Evolutionary conservation across 2,113 vertebrate genomes (phyloP), one percentile per base, ranked within the genome.

Genomic region (Colius striatus): DNA sequence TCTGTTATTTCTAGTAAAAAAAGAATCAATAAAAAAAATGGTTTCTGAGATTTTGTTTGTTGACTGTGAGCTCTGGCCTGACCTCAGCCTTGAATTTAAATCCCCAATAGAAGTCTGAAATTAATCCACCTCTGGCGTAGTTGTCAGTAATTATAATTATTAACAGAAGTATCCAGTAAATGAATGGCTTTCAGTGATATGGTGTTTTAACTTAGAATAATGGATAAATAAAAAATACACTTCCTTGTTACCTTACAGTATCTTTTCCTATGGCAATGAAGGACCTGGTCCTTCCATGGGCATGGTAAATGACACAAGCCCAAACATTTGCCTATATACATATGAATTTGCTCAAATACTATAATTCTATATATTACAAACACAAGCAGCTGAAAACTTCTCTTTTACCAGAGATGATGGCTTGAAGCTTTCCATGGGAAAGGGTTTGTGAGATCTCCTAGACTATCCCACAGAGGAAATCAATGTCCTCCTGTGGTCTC

Each of bases 51-150:
- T 81, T 86, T 68, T 82, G 90, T 95, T 96, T 96, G 92, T 96
- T 96, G 95, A 96, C 84, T 89, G 30, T 79, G 77, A 81, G 89
- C 88, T 92, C 92, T 96, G 94, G 83, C 93, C 95, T 95, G 93
- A 97, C 94, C 95, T 96, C 90, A 96, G 88, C 90, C 95, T 89
- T 84, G 92, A 96, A 93, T 89, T 80, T 77, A 96, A 96, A 95
- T 87, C 77, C 86, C 83, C 90, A 79, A 84, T 32, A 90, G 88
- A 90, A 94, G 70, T 61, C 88, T 89, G 77, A 97, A 95, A 95
- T 93, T 47, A 95, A 97, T 92, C 76, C 41, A 89, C 34, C 60
- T 71, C 90, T 94, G 83, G 57, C 36, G 92, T 72, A 68, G 86
- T 87, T 96, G 93, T 92, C 74, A 73, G 58, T 87, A 95, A 97